Evolutionary conservation across 2,888 invertebrate species (phyloP).

Genomic region (Clusia tigrina): DNA sequence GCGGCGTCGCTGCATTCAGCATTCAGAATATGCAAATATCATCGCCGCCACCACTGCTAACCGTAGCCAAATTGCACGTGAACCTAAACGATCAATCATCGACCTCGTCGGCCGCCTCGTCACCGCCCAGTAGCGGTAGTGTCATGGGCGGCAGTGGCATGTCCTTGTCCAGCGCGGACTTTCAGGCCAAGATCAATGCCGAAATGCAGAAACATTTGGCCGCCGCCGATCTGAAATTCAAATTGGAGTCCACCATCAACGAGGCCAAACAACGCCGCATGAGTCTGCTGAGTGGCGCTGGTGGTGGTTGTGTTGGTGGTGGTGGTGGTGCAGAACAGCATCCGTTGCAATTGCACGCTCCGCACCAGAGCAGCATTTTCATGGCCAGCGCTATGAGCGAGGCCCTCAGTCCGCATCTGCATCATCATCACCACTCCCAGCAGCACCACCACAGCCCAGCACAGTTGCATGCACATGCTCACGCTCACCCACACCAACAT

Average conservation of each 20-base stretch:
- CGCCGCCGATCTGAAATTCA: slow-evolving; percentile 60
- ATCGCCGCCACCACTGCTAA: slow-evolving; percentile 56
- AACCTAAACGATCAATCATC: slow-evolving; percentile 48
- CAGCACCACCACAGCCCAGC: slow-evolving; percentile 50
- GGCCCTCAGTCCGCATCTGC: slow-evolving; percentile 50
- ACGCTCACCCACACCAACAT: slow-evolving; percentile 26
- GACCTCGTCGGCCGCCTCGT: slow-evolving; percentile 52
- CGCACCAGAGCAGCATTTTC: slow-evolving; percentile 37
- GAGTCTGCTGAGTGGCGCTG: slow-evolving; percentile 36
- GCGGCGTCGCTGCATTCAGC: slow-evolving; percentile 18
- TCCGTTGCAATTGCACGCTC: slow-evolving; percentile 46
- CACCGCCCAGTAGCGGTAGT: slow-evolving; percentile 45
- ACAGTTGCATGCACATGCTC: slow-evolving; percentile 42
- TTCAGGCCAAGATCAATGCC: slow-evolving; percentile 62
- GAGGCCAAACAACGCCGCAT: slow-evolving; percentile 54
- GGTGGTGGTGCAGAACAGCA: slow-evolving; percentile 38
- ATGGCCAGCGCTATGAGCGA: slow-evolving; percentile 40
- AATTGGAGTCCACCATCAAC: slow-evolving; percentile 56
- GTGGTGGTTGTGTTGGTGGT: slow-evolving; percentile 24
- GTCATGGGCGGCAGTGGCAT: slow-evolving; percentile 18
- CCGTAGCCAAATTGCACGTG: slow-evolving; percentile 44
- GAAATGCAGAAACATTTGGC: slow-evolving; percentile 63
- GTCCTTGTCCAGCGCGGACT: slow-evolving; percentile 48
- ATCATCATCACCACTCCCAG: slow-evolving; percentile 56
- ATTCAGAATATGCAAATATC: slow-evolving; percentile 53